Conservation (phyloP, 2,113 vertebrate species). For the Cepphus grylle region DNA sequence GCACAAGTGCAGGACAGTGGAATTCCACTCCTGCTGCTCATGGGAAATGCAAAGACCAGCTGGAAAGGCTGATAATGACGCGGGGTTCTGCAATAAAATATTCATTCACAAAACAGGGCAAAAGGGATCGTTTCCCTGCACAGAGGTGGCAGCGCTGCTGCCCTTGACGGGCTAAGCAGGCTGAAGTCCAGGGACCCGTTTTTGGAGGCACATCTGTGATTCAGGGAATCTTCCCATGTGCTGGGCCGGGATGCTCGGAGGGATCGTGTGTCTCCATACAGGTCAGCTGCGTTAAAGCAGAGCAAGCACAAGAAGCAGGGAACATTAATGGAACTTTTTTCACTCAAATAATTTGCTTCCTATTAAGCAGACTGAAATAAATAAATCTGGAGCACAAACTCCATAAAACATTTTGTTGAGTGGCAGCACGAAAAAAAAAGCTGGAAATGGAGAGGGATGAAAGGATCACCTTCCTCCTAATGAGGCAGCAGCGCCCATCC, state of each 20-base stretch:
- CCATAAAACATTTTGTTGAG: background rate
- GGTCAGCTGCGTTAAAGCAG: background rate
- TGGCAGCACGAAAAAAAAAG: background rate
- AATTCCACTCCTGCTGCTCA: slow-evolving; percentile 10
- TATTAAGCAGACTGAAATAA: background rate
- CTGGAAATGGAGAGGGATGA: background rate
- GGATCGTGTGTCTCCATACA: accelerated
- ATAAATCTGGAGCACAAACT: background rate
- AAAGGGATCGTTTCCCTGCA: background rate
- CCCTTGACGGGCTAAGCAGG: background rate
- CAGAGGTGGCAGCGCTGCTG: background rate
- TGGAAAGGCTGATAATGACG: background rate
- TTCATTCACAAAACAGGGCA: background rate
- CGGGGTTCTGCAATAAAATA: background rate
- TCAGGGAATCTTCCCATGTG: background rate
- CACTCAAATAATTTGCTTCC: background rate
- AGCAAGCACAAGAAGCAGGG: background rate
- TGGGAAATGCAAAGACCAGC: background rate
- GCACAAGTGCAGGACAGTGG: slow-evolving; percentile 6
- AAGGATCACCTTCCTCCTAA: background rate
- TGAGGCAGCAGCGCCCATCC: background rate
- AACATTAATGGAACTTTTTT: background rate
- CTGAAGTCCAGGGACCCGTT: background rate
- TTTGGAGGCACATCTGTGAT: background rate
- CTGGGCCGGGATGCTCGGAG: background rate